These are phyloP conservation scores for Hydrolagus affinis DNA, from an alignment of 2,113 vertebrate genomes.

Conservation along the genomic window DNA sequence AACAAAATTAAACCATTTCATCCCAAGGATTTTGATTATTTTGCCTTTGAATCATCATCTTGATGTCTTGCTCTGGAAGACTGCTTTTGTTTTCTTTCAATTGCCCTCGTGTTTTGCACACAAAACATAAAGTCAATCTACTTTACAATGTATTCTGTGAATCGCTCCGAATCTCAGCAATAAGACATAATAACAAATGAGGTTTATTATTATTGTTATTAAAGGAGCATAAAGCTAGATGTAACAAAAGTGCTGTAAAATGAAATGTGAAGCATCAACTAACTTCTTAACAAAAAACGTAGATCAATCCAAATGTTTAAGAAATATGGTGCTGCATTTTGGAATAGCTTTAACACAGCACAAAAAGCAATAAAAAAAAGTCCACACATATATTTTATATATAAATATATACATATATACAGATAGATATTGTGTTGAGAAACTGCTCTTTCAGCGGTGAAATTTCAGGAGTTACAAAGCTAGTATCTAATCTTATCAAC, in stretches of 20 bases:
- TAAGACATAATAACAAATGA: too few relatives aligned
- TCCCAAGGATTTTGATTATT: neutral
- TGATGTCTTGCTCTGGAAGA: neutral
- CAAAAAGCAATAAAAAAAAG: neutral
- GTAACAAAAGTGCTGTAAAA: neutral
- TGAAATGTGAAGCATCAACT: neutral
- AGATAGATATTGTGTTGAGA: too few relatives aligned
- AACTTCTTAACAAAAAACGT: neutral
- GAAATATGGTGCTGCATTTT: neutral
- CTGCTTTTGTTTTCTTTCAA: too few relatives aligned
- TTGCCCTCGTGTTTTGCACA: too few relatives aligned
- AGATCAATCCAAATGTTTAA: neutral
- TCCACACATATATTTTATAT: neutral
- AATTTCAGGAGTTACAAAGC: too few relatives aligned
- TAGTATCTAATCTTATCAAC: too few relatives aligned
- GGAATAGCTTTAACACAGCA: neutral
- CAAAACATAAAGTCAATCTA: too few relatives aligned
- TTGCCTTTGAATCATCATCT: neutral
- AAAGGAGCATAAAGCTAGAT: neutral
- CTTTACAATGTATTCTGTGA: too few relatives aligned
- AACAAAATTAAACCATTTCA: neutral
- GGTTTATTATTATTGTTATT: too few relatives aligned
- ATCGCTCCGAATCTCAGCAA: too few relatives aligned
- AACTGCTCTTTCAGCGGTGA: too few relatives aligned
- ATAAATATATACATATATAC: neutral